A percentile compares a stretch with the other conserved stretches of the same genome.
phyloP scores from a whole-genome alignment of 2,888 invertebrate genomes.

The Athalia rosae region DNA sequence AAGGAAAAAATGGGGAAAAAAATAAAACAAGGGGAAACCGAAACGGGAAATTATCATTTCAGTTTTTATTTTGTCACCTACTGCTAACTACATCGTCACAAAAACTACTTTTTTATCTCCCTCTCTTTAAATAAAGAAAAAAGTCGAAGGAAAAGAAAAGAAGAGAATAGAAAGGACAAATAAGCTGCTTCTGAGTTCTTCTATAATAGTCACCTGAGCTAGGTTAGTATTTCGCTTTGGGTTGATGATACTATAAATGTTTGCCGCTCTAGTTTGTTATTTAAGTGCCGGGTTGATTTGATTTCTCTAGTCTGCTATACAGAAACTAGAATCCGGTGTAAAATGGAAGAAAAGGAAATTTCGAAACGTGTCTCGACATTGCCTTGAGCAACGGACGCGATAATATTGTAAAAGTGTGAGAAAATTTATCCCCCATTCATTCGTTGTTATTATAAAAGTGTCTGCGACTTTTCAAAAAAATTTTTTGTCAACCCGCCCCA shows the following conservation, averaged over 20 bases:
- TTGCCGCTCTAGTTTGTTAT: constrained; percentile 40
- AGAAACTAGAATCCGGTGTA: background rate
- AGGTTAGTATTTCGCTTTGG: constrained; percentile 9
- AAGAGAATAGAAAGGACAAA: constrained; percentile 34
- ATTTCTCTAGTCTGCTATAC: constrained; percentile 7
- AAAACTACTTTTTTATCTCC: background rate
- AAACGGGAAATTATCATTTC: constrained; percentile 32
- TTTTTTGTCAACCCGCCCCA: background rate
- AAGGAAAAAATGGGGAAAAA: background rate
- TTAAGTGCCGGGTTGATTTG: constrained; percentile 28
- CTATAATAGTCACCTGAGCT: constrained; percentile 31
- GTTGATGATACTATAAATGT: constrained; percentile 47
- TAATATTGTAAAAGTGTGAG: constrained; percentile 18
- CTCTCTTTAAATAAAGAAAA: background rate
- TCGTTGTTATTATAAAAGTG: constrained; percentile 4
- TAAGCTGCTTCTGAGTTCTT: constrained; percentile 37
- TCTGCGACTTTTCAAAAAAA: constrained; percentile 17
- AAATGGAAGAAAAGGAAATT: background rate
- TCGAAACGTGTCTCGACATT: background rate
- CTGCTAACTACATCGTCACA: background rate
- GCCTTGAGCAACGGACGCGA: constrained; percentile 32
- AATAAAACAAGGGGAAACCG: constrained; percentile 26
- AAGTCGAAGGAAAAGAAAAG: background rate
- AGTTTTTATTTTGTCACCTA: constrained; percentile 3
- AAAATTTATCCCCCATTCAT: constrained; percentile 19